Evolutionary conservation across 1,140 invertebrate genomes (phyloP).

Genomic region (Aphelinus certus): DNA sequence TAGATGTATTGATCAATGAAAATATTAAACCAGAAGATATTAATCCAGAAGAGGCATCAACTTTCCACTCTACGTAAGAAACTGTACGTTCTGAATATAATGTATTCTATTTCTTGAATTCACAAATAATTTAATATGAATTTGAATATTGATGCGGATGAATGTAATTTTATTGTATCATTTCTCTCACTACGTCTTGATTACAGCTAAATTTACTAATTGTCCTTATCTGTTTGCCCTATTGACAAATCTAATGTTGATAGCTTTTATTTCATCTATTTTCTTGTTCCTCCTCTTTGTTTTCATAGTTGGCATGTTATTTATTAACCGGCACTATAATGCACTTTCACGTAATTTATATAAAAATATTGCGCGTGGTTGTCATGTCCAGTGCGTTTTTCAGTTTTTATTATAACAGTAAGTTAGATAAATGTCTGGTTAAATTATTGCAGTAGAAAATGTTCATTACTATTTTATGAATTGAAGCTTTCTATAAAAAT

Average conservation of each 20-base stretch:
- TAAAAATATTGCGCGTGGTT: conserved; percentile 63
- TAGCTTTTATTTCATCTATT: conserved; percentile 15
- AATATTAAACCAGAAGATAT: too few species aligned
- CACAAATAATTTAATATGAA: too few species aligned
- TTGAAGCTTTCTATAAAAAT: too few species aligned
- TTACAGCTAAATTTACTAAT: background rate
- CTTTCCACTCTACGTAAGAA: too few species aligned
- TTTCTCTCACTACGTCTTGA: background rate
- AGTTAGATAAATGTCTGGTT: conserved; percentile 42
- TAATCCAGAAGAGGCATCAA: too few species aligned
- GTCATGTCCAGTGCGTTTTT: conserved; percentile 57
- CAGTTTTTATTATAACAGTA: background rate
- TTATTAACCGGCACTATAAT: conserved; percentile 59
- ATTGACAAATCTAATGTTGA: conserved; percentile 24
- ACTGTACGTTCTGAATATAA: too few species aligned
- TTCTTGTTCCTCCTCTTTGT: conserved; percentile 31
- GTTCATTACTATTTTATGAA: background rate
- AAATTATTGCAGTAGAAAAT: conserved; percentile 24
- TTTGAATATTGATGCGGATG: background rate
- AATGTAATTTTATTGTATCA: background rate
- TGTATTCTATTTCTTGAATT: too few species aligned
- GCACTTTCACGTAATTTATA: conserved; percentile 65
- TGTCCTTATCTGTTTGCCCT: background rate
- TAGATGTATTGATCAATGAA: too few species aligned
- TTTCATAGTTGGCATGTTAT: conserved; percentile 52